phyloP scores from a whole-genome alignment of 2,113 vertebrate genomes.

The Orcinus orca region DNA sequence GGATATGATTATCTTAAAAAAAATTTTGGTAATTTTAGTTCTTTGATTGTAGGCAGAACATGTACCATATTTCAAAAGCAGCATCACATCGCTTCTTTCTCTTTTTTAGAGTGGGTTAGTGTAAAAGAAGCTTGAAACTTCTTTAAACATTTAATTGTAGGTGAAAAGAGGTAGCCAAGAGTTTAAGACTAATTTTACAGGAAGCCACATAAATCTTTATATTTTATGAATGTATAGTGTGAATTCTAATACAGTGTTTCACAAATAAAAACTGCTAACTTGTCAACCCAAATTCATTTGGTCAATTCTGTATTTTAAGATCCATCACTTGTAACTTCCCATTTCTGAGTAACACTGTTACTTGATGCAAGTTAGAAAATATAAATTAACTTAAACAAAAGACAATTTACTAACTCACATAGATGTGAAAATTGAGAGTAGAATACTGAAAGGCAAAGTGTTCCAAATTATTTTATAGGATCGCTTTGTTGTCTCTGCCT shows the following conservation, averaged over 20 bases:
- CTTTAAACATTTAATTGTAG: background rate
- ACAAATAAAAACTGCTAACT: background rate
- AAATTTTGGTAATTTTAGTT: background rate
- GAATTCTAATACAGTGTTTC: background rate
- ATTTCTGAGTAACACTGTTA: background rate
- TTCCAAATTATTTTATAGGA: background rate
- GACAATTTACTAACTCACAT: background rate
- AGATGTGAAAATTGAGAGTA: background rate
- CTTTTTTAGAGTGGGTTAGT: background rate
- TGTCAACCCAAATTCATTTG: background rate
- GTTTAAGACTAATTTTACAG: background rate
- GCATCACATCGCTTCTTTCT: background rate
- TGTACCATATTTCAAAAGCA: background rate
- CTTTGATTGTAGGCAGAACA: background rate
- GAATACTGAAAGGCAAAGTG: background rate
- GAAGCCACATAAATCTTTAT: background rate
- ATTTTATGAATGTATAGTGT: background rate
- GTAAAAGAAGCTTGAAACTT: background rate
- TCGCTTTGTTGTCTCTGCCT: background rate
- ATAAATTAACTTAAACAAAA: background rate
- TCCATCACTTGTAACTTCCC: background rate
- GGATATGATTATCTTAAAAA: background rate
- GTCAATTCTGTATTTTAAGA: background rate
- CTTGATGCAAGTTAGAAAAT: background rate
- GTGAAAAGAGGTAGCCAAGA: background rate